Evolutionary conservation across 2,113 vertebrate genomes (phyloP).

Genomic region (Cervus canadensis): DNA sequence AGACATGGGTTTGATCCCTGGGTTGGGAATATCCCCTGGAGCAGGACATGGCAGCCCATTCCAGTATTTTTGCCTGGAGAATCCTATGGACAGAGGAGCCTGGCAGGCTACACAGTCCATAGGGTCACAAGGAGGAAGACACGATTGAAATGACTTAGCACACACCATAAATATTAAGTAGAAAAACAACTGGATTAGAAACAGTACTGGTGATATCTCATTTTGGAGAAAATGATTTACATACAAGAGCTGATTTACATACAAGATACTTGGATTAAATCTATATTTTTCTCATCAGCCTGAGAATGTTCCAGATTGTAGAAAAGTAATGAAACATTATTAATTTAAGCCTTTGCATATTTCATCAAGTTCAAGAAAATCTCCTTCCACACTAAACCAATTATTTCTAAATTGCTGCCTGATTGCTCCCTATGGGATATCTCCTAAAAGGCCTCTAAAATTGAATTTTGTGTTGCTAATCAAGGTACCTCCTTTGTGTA

Average conservation of each 20-base stretch:
- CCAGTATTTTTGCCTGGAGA: background rate
- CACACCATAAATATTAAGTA: background rate
- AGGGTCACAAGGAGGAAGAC: background rate
- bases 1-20: background rate
- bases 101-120: background rate
- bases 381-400: background rate
- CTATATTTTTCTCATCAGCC: background rate
- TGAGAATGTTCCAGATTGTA: background rate
- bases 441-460: background rate
- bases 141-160: background rate
- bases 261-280: background rate
- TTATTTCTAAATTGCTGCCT: slow-evolving; percentile 45
- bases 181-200: background rate
- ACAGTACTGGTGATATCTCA: background rate
- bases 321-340: slow-evolving; percentile 8
- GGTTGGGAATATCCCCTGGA: background rate
- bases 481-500: background rate
- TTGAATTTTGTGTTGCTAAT: slow-evolving; percentile 31
- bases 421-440: background rate
- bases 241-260: background rate
- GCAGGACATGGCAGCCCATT: background rate
- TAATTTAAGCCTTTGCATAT: background rate
- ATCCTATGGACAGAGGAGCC: background rate
- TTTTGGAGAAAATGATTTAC: background rate
- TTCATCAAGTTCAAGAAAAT: slow-evolving; percentile 37